Conservation (phyloP, 1,140 invertebrate genomes). For the Subanguina moxae region DNA sequence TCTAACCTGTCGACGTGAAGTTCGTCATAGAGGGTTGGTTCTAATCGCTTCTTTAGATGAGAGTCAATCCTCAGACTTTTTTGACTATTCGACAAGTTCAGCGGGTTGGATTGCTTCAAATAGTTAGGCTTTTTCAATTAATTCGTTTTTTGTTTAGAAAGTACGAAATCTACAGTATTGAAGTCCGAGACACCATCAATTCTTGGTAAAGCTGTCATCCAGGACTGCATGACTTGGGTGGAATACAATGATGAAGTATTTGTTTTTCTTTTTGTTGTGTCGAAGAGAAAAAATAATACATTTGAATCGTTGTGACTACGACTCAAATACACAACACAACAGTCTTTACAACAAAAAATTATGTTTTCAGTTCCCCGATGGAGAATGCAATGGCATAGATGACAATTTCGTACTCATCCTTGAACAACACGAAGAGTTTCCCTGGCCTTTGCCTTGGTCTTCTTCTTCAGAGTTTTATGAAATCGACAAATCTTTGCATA, state of each 20-base stretch:
- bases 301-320: no score
- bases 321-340: no score
- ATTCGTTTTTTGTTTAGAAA: not conserved
- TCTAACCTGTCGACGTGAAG: constrained; percentile 25
- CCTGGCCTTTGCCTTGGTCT: constrained; percentile 16
- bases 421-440: constrained; percentile 10
- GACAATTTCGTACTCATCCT: constrained; percentile 28
- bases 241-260: constrained; percentile 40
- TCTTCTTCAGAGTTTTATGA: constrained; percentile 3
- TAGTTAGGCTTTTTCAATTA: not conserved
- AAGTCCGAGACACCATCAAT: not conserved
- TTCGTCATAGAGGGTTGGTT: constrained; percentile 33
- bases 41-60: constrained; percentile 27
- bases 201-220: constrained; percentile 32
- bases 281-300: constrained; percentile 6
- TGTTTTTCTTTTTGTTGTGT: not conserved
- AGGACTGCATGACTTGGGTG: constrained; percentile 34
- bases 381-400: constrained; percentile 13
- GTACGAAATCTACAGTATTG: not conserved
- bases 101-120: not conserved
- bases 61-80: not conserved
- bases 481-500: constrained; percentile 7
- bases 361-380: constrained; percentile 23
- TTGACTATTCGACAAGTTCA: constrained; percentile 1
- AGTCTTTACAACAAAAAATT: constrained; percentile 11